phyloP scores from a whole-genome alignment of 1,140 invertebrate genomes.

The Telenomus remus region DNA sequence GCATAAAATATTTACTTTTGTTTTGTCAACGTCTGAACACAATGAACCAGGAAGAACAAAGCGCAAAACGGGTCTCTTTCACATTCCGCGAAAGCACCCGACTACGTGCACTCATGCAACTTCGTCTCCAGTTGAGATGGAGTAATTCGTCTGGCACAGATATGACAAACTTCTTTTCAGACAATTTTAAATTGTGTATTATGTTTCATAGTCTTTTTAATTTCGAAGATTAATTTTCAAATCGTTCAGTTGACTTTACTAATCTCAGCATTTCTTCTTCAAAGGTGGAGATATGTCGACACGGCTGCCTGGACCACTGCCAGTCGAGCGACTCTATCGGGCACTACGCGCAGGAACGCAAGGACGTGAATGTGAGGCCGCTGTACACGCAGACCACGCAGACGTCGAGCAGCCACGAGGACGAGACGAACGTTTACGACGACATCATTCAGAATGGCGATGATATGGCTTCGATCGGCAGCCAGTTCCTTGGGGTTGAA shows the following conservation, averaged over 20 bases:
- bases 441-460: conserved; percentile 79
- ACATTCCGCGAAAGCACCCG: conserved; percentile 50
- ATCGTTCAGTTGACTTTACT: no score
- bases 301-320: conserved; percentile 92
- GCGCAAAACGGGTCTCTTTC: conserved; percentile 48
- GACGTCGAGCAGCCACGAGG: conserved; percentile 56
- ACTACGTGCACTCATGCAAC: conserved; percentile 43
- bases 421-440: conserved; percentile 77
- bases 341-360: conserved; percentile 70
- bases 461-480: conserved; percentile 71
- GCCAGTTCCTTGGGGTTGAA: conserved; percentile 70
- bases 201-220: no score
- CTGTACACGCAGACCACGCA: conserved; percentile 74
- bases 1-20: conserved; percentile 53
- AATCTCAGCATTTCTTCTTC: conserved; percentile 14
- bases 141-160: conserved; percentile 52
- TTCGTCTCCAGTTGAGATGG: conserved; percentile 44
- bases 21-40: conserved; percentile 55
- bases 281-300: conserved; percentile 89
- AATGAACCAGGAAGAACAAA: conserved; percentile 56
- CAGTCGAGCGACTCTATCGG: conserved; percentile 77
- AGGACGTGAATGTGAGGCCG: conserved; percentile 69
- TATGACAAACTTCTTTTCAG: conserved; percentile 15
- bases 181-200: no score
- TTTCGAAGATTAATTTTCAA: no score